Evolutionary conservation across 1,140 invertebrate species (phyloP), one percentile per base, ranked within the genome.

Genomic region (Steinernema feltiae): DNA sequence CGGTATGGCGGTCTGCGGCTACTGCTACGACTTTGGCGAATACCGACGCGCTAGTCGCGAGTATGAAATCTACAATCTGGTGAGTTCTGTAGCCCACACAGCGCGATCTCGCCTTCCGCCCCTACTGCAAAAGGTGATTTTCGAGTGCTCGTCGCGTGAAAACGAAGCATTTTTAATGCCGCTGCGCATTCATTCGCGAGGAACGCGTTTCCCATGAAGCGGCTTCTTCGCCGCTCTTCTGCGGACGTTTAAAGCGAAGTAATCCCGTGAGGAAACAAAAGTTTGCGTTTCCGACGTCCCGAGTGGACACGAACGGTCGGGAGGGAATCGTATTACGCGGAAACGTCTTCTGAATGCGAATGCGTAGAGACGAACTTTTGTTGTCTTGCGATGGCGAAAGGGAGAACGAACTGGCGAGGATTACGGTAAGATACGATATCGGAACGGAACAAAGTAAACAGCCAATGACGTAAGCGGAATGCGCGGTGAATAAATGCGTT

Each of bases 21-120:
- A 80, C 71, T 79, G 78, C 48, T 79, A 79, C 48, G 77, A 78
- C 31, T 78, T 77, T 32, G 78, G 71, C 17, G 75, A 79, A 46
- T 73, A 71, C 27, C 29, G 75, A 31, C 31, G 72, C 18, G 32
- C 76, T 18, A 53, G 35, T 17, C 41, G 48, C 30, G 70, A 73
- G n/a, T 79, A 79, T 24, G 78, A 79, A 24, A 77, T 46, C 7
- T 79, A 73, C 69, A 79, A 79, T 63, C 48, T 79, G 76, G 78
- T 79, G 27, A 79, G 76, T 74, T 63, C 7, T 7, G 7, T 18
- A 7, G 7, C 18, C 35, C 35, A 7, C 7, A 7, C 35, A 7
- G 35, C 7, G 35, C 7, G 35, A 41, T 7, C 35, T 41, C 35
- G 7, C 18, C 35, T 41, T 41, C 35, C 35, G n/a, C n/a, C n/a